These are phyloP conservation scores for Polyommatus icarus DNA, from an alignment of 2,888 invertebrate species.

Conservation along the genomic window DNA sequence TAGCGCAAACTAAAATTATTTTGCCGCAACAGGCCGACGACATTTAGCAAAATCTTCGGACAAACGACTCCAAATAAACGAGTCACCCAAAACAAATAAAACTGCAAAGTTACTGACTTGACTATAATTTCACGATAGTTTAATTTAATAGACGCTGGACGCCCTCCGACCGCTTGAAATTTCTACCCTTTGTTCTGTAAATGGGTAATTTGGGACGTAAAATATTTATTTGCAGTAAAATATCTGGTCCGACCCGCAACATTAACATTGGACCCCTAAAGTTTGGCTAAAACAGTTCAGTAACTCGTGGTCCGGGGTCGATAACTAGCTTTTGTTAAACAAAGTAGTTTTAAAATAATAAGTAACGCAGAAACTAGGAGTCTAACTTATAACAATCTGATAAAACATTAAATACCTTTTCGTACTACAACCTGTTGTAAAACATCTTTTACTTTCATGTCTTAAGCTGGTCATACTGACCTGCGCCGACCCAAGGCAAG, in stretches of 20 bases:
- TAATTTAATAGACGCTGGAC: constrained; percentile 17
- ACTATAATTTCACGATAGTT: constrained; percentile 27
- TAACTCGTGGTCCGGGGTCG: not conserved
- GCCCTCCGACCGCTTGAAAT: not conserved
- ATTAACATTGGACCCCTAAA: constrained; percentile 2
- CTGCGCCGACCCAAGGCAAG: no score
- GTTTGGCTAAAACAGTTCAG: not conserved
- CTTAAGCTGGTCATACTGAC: no score
- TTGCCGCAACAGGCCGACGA: constrained; percentile 46
- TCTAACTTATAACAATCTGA: not conserved
- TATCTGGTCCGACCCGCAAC: constrained; percentile 7
- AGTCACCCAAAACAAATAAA: constrained; percentile 49
- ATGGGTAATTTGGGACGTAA: constrained; percentile 20
- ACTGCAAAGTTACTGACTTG: constrained; percentile 5
- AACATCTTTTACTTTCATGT: no score
- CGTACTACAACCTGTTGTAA: no score
- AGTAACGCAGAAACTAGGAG: not conserved
- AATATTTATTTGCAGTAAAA: constrained; percentile 21
- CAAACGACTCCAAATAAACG: constrained; percentile 62
- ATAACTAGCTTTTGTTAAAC: constrained; percentile 11
- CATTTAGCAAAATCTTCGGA: constrained; percentile 55
- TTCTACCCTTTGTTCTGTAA: constrained; percentile 22
- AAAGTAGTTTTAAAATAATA: not conserved
- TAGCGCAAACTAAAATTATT: no score
- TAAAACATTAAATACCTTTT: no score